Evolutionary conservation across 2,797 vertebrate species (phyloP).

Genomic region (Tolypeutes matacus): DNA sequence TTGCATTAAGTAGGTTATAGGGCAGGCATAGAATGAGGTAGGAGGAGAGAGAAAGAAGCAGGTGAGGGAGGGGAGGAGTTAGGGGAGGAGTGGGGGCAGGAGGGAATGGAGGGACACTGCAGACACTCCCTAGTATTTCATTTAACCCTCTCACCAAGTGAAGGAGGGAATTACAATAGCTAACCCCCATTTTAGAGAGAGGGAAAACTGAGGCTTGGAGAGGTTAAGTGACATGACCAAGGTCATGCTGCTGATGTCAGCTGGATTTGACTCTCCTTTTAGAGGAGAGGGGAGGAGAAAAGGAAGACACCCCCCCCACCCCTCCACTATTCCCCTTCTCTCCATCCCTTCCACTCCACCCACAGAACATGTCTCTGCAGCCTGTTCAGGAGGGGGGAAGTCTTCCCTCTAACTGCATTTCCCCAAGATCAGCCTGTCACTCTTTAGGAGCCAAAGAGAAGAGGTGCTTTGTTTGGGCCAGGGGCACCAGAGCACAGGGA

Average conservation of each 20-base stretch:
- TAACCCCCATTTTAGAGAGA: not conserved
- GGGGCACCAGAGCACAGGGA: not conserved
- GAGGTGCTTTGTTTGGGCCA: not conserved
- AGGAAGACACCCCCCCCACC: not conserved
- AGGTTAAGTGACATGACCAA: not conserved
- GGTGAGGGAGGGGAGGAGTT: not conserved
- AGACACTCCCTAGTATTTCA: not conserved
- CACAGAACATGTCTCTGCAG: not conserved
- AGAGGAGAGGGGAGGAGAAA: not conserved
- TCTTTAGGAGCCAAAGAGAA: not conserved
- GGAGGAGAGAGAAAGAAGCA: not conserved
- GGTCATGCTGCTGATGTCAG: not conserved
- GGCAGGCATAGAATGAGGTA: not conserved
- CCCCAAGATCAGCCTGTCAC: not conserved
- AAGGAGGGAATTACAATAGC: not conserved
- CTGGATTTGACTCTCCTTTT: not conserved
- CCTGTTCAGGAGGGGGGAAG: not conserved
- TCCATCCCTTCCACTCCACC: accelerated
- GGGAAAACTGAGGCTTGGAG: not conserved
- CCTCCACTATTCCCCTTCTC: not conserved
- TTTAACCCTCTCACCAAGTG: not conserved
- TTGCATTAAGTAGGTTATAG: constrained; percentile 44
- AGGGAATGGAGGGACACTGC: not conserved
- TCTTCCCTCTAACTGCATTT: not conserved
- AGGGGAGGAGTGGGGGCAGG: accelerated